These are phyloP conservation scores for Ctenomys sociabilis DNA, from an alignment of 2,113 vertebrate species.

Conservation along the genomic window DNA sequence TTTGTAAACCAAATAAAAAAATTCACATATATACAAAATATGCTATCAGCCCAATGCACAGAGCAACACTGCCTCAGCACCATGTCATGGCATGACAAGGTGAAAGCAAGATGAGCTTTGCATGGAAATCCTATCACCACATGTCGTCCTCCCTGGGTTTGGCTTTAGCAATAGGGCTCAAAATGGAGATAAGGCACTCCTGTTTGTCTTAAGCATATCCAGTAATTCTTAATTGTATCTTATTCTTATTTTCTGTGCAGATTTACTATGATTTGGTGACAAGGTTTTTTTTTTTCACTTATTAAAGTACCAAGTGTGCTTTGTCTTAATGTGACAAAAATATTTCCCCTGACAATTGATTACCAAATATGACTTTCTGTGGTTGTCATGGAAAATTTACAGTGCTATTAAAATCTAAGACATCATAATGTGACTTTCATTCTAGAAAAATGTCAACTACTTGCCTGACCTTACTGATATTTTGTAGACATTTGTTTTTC, in stretches of 20 bases:
- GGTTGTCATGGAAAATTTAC: background rate
- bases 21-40: background rate
- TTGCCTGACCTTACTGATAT: background rate
- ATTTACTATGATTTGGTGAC: background rate
- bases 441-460: background rate
- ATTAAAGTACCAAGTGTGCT: slow-evolving; percentile 17
- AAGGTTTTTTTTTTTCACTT: background rate
- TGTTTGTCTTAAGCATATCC: background rate
- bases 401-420: background rate
- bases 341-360: background rate
- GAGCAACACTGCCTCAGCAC: background rate
- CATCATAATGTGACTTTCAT: background rate
- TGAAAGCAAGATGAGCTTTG: background rate
- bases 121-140: background rate
- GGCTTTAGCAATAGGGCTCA: background rate
- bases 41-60: background rate
- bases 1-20: slow-evolving; percentile 18
- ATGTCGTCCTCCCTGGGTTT: background rate
- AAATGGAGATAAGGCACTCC: background rate
- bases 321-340: slow-evolving; percentile 8
- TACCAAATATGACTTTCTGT: background rate
- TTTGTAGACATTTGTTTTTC: background rate
- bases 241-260: background rate
- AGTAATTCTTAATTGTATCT: background rate
- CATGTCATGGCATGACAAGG: background rate